Evolutionary conservation across 2,888 invertebrate species (phyloP).

Genomic region (Escarpia spicata): DNA sequence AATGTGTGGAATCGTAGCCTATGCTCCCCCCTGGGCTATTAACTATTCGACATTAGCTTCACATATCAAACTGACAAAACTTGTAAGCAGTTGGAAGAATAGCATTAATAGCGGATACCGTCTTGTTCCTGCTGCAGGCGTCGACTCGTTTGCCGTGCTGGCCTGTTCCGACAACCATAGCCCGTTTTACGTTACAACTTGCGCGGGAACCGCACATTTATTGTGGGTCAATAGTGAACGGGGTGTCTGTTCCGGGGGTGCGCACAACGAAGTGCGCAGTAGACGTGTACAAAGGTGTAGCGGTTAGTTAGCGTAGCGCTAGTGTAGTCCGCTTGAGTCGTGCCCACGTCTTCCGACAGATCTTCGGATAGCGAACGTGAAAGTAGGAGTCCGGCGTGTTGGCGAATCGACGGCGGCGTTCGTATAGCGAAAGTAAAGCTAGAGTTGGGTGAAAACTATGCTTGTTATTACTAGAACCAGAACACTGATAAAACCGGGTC

Average conservation of each 20-base stretch:
- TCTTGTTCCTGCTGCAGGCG: not conserved
- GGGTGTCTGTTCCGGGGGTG: not conserved
- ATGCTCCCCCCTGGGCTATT: not conserved
- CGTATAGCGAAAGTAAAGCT: not conserved
- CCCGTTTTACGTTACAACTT: conserved; percentile 4
- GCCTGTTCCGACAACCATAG: not conserved
- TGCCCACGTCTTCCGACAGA: not conserved
- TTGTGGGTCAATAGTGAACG: not conserved
- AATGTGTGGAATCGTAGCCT: not conserved
- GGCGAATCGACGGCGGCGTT: not conserved
- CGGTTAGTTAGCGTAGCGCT: conserved; percentile 16
- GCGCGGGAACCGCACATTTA: too few species aligned
- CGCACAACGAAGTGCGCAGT: not conserved
- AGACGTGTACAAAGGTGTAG: conserved; percentile 16
- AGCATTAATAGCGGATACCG: not conserved
- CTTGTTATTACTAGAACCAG: conserved; percentile 16
- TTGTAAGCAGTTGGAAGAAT: not conserved
- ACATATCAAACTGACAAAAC: not conserved
- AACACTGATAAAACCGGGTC: conserved; percentile 4
- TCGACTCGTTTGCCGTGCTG: not conserved
- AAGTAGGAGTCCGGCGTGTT: conserved; percentile 5
- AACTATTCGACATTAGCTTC: not conserved
- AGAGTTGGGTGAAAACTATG: not conserved
- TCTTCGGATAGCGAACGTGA: not conserved
- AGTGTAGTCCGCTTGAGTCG: not conserved